phyloP scores from a whole-genome alignment of 1,140 invertebrate genomes.

The Drosophila mayri region DNA sequence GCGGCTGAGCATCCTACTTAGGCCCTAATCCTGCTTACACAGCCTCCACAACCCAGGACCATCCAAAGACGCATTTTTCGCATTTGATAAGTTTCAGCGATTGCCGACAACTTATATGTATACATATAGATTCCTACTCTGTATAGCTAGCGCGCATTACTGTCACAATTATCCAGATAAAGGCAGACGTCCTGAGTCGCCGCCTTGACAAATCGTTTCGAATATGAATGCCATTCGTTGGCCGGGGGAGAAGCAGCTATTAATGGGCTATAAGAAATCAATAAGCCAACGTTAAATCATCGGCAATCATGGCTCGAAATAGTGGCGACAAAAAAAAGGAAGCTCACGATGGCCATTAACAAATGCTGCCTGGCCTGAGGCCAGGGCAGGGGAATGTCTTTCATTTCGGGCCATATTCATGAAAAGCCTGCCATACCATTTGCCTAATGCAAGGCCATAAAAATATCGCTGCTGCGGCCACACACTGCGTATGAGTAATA shows the following conservation, averaged over 20 bases:
- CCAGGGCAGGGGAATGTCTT: constrained; percentile 11
- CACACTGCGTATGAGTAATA: constrained; percentile 55
- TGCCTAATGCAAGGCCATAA: constrained; percentile 57
- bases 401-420: constrained; percentile 32
- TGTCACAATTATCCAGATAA: constrained; percentile 50
- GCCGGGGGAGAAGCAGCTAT: constrained; percentile 10
- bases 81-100: constrained; percentile 19
- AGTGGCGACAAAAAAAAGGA: constrained; percentile 7
- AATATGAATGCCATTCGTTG: constrained; percentile 44
- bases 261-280: constrained; percentile 53
- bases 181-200: constrained; percentile 23
- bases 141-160: constrained; percentile 26
- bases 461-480: constrained; percentile 21
- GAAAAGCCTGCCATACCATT: constrained; percentile 39
- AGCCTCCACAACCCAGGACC: constrained; percentile 4
- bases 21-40: constrained; percentile 49
- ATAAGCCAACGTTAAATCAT: constrained; percentile 48
- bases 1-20: constrained; percentile 65
- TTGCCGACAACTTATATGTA: constrained; percentile 17
- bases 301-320: constrained; percentile 40
- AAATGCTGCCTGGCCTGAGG: constrained; percentile 32
- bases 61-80: constrained; percentile 6
- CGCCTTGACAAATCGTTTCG: constrained; percentile 43
- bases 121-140: constrained; percentile 24
- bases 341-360: constrained; percentile 36